phyloP scores from a whole-genome alignment of 2,797 vertebrate genomes.

The Alosa sapidissima region DNA sequence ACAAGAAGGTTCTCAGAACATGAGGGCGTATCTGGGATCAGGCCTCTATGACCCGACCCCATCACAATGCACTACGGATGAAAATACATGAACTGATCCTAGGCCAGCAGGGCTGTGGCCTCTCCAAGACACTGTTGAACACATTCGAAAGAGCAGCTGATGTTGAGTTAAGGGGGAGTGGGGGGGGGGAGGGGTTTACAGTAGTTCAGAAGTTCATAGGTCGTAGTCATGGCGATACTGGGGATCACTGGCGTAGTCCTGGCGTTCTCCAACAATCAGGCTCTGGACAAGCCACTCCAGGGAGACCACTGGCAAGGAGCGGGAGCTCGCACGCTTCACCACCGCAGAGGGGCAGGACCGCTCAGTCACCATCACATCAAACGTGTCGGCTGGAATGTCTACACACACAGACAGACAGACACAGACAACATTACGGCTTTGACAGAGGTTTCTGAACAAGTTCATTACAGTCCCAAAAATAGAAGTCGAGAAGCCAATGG shows the following conservation, averaged over 20 bases:
- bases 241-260: conserved; percentile 81
- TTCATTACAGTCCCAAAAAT: not conserved
- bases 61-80: not conserved
- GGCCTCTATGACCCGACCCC: not conserved
- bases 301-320: conserved; percentile 85
- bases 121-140: not conserved
- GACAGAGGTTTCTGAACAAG: not conserved
- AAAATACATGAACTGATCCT: conserved; percentile 3
- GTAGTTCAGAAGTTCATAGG: conserved; percentile 45
- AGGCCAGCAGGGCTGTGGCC: not conserved
- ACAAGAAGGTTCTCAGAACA: not conserved
- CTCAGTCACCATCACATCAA: conserved; percentile 87
- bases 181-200: not conserved
- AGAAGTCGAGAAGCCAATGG: too few species aligned
- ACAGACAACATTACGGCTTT: not conserved
- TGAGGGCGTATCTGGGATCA: not conserved
- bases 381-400: conserved; percentile 85
- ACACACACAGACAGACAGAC: conserved; percentile 14
- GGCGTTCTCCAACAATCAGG: conserved; percentile 83
- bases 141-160: conserved; percentile 50
- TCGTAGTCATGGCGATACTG: conserved; percentile 81
- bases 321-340: conserved; percentile 77
- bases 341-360: conserved; percentile 79
- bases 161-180: conserved; percentile 29
- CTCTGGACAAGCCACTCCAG: conserved; percentile 96